Evolutionary conservation across 2,797 vertebrate genomes (phyloP).

Genomic region (Megaceryle alcyon): DNA sequence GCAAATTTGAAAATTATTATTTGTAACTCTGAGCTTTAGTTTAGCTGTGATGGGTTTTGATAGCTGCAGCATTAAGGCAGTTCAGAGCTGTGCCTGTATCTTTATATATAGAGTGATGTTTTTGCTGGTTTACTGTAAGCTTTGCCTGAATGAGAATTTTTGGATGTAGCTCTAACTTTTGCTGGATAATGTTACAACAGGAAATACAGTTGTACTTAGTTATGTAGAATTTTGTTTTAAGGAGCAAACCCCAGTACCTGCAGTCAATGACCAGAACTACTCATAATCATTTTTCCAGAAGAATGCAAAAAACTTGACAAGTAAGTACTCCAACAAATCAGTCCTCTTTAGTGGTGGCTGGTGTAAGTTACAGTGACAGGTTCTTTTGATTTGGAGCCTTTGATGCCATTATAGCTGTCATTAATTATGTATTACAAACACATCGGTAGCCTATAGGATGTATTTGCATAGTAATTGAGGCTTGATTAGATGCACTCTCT

Average conservation of each 20-base stretch:
- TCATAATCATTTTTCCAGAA: not conserved
- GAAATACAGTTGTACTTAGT: not conserved
- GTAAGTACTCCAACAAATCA: not conserved
- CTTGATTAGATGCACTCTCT: constrained; percentile 69
- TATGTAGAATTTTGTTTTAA: not conserved
- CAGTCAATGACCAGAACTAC: not conserved
- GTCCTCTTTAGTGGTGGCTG: not conserved
- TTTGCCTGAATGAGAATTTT: not conserved
- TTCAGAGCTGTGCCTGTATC: not conserved
- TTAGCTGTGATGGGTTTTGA: not conserved
- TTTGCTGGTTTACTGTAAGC: not conserved
- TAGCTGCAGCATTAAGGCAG: not conserved
- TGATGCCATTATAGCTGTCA: constrained; percentile 44
- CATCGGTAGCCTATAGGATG: constrained; percentile 56
- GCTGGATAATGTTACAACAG: not conserved
- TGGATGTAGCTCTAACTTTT: not conserved
- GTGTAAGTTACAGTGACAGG: constrained; percentile 35
- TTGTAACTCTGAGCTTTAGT: not conserved
- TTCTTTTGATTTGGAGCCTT: constrained; percentile 56
- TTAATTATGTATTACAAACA: constrained; percentile 71
- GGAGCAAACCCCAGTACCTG: not conserved
- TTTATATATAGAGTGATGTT: not conserved
- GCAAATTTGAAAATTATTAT: not conserved
- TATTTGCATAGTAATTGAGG: constrained; percentile 73
- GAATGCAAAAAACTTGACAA: not conserved